Evolutionary conservation across 2,888 invertebrate species (phyloP), one percentile per base, ranked within the genome.

Genomic region (Copidosoma aretas): DNA sequence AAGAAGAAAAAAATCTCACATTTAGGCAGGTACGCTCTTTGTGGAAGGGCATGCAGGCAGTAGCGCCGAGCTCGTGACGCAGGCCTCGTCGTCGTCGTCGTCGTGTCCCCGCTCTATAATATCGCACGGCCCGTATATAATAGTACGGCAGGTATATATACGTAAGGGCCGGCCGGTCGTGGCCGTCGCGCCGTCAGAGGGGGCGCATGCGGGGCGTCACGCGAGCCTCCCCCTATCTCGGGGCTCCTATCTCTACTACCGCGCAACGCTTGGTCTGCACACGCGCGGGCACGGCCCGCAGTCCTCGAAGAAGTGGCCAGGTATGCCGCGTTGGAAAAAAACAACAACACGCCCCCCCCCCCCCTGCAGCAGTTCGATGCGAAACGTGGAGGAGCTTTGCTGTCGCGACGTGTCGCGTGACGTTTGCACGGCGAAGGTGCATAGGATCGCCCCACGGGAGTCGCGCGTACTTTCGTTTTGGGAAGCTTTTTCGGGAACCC

Each of bases 21-120:
- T 32, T 5, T 5, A 32, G 4, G 32, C 32, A 32, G 8, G 3
- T 8, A 5, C 32, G 32, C 32, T 32, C 32, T 32, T 32, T 32
- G 8, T 8, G 32, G 3, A 32, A 5, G 32, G 3, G 8, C 32
- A 32, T 32, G 32, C 32, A 32, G 32, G 32, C 8, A 32, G 32
- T 32, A 32, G 32, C 32, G 32, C 32, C 8, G 3, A 32, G 32
- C 32, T 32, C 32, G 32, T 32, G n/a, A n/a, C n/a, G 32, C 39
- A 21, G 19, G 17, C 24, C 68, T 64, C 19, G 61, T 52, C 21
- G 64, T 57, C 68, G 57, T 64, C 68, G 60, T 57, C 41, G 52
- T 62, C 65, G n/a, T 62, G 65, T 61, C 65, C 57, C 21, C 65
- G 54, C 60, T 69, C 65, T n/a, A n/a, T n/a, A 69, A 69, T 69